phyloP scores from a whole-genome alignment of 2,797 vertebrate species.

The Galago senegalensis region DNA sequence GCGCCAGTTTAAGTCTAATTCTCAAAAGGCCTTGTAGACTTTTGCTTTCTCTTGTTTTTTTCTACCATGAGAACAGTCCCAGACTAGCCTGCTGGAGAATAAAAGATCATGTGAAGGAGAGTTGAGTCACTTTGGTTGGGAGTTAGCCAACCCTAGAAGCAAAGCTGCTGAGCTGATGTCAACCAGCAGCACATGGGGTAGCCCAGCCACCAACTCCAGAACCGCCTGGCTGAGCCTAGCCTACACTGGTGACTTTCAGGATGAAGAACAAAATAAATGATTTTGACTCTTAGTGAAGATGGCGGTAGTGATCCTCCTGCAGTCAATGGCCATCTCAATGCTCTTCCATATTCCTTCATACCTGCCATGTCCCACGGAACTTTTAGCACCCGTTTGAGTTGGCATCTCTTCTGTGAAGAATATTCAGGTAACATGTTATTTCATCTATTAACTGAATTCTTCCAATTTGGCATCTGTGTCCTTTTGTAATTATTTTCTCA shows the following conservation, averaged over 20 bases:
- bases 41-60: neutral
- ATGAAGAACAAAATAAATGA: slow-evolving; percentile 26
- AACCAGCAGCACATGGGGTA: neutral
- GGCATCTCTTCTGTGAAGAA: neutral
- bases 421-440: neutral
- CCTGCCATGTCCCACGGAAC: neutral
- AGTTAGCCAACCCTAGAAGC: neutral
- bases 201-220: neutral
- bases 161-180: neutral
- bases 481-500: neutral
- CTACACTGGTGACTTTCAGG: neutral
- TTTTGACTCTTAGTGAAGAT: neutral
- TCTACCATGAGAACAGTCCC: neutral
- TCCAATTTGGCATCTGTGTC: neutral
- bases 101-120: neutral
- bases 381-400: neutral
- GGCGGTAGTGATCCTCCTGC: neutral
- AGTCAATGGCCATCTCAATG: neutral
- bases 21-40: neutral
- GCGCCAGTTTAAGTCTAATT: neutral
- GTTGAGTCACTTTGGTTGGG: neutral
- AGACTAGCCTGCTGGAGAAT: neutral
- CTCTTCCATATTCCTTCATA: neutral
- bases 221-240: neutral
- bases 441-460: neutral